Evolutionary conservation across 2,888 invertebrate genomes (phyloP), one percentile per base, ranked within the genome.

Genomic region (Athalia rosae): DNA sequence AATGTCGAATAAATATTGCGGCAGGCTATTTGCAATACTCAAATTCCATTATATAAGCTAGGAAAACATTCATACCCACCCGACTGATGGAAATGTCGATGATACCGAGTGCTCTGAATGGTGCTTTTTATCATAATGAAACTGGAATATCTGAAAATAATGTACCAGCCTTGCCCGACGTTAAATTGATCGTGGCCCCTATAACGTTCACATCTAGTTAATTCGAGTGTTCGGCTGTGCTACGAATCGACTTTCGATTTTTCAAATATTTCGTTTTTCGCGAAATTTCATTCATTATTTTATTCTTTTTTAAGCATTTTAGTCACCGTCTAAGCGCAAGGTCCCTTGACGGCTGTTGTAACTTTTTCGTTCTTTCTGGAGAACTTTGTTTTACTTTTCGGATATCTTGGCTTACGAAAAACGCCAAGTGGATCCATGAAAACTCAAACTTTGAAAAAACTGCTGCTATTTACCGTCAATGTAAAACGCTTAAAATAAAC

Each of bases 291-390:
- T 28, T 2, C 28, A 28, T 28, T 28, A 0, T 28, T 28, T 28
- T 28, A 28, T 28, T 28, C 28, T 28, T 1, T 28, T 28, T 28
- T 2, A 28, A 28, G 2, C 28, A 50, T 66, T 13, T 50, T 28
- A 15, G 50, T 66, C 66, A 9, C 50, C 50, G 66, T 6, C 9
- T 8, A 48, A 62, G 67, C 53, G 11, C 50, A 67, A 53, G 6
- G 67, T 53, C 9, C 53, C 4, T 67, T 28, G 11, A 9, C 53
- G 41, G 47, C 58, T 71, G 43, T 7, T 11, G 43, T 56, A 13
- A 71, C 45, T 56, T 71, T 45, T 58, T 58, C 71, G 56, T 43
- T 71, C 45, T 56, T 71, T 58, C 58, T 58, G 58, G 71, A 58
- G 58, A n/a, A 71, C 15, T 45, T 28, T 28, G 2, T 28, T 2